Conservation (phyloP, 1,140 invertebrate species). For the Calliphora vicina region DNA sequence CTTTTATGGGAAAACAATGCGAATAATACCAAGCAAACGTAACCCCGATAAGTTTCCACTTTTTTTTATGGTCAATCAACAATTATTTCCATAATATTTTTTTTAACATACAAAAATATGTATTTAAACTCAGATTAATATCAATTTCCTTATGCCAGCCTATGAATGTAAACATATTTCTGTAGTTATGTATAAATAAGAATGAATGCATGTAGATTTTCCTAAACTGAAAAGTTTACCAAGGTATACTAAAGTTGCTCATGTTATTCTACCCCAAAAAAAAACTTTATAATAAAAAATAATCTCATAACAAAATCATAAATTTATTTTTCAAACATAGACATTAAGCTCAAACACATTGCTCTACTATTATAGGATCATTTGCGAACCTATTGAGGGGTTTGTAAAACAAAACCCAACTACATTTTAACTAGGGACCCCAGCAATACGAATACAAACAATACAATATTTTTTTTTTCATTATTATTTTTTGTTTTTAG, state of each 20-base stretch:
- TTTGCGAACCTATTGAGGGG: not conserved
- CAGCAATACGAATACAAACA: not conserved
- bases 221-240: not conserved
- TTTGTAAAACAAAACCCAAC: not conserved
- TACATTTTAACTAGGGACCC: not conserved
- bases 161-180: no score
- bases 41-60: not conserved
- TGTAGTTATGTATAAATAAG: no score
- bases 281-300: not conserved
- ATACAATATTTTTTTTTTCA: not conserved
- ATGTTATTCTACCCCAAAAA: not conserved
- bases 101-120: not conserved
- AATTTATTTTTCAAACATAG: not conserved
- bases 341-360: not conserved
- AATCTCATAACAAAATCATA: not conserved
- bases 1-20: no score
- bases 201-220: no score
- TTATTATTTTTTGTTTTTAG: not conserved
- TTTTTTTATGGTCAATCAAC: not conserved
- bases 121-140: no score
- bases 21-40: not conserved
- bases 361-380: not conserved
- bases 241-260: not conserved
- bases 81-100: not conserved
- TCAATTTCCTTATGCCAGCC: no score